Evolutionary conservation across 2,113 vertebrate species (phyloP).

Genomic region (Isurus oxyrinchus): DNA sequence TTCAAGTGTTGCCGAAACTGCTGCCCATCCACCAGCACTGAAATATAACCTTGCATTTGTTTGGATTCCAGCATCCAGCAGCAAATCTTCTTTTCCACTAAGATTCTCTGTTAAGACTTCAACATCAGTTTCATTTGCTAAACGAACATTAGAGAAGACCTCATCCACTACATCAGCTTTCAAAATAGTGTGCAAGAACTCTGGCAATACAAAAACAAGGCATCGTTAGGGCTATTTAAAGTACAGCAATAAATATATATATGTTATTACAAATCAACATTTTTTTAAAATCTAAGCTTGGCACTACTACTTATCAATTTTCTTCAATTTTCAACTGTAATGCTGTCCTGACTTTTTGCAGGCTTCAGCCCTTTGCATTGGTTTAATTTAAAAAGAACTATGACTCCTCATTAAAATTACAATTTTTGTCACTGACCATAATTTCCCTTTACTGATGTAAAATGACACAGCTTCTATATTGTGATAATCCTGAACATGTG

Average conservation of each 20-base stretch:
- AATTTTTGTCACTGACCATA: background rate
- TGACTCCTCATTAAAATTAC: background rate
- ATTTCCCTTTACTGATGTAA: background rate
- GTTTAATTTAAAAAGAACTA: background rate
- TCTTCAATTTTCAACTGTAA: background rate
- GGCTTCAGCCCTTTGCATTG: background rate
- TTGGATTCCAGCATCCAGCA: conserved; percentile 9
- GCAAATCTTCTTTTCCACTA: conserved; percentile 3
- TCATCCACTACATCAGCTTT: conserved; percentile 28
- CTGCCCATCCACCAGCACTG: conserved; percentile 28
- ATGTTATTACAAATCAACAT: background rate
- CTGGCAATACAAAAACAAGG: conserved; percentile 10
- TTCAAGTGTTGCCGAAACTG: conserved; percentile 19
- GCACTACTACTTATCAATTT: background rate
- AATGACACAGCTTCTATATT: background rate
- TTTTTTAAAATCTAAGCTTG: background rate
- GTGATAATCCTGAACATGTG: background rate
- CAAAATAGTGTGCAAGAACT: conserved; percentile 28
- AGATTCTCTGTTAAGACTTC: conserved; percentile 30
- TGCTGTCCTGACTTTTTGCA: background rate
- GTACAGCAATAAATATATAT: background rate
- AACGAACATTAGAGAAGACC: conserved; percentile 18
- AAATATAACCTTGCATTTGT: conserved; percentile 24
- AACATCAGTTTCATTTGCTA: conserved; percentile 26
- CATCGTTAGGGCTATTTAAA: background rate